phyloP scores from a whole-genome alignment of 1,140 invertebrate genomes.

The Chironomus tepperi region DNA sequence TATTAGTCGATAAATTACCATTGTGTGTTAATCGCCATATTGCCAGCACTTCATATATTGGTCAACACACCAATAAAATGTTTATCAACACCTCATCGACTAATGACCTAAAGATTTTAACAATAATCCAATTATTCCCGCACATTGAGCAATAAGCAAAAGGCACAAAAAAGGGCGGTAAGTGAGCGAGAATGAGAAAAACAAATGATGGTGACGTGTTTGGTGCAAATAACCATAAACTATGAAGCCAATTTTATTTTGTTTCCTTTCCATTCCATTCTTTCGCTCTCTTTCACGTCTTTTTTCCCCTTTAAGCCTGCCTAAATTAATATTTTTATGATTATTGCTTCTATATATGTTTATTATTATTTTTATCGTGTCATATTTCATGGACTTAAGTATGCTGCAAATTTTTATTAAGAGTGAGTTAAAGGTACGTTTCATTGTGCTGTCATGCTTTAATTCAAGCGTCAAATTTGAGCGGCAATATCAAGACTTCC shows the following conservation, averaged over 20 bases:
- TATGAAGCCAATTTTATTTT: conserved; percentile 18
- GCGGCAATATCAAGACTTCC: neutral
- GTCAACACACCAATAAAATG: neutral
- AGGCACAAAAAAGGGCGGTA: neutral
- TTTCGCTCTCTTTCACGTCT: neutral
- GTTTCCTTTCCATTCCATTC: neutral
- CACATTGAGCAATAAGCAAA: conserved; percentile 7
- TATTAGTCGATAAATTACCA: conserved; percentile 9
- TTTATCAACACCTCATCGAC: conserved; percentile 6
- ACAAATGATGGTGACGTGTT: neutral
- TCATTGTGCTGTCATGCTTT: too few relatives aligned
- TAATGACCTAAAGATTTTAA: conserved; percentile 8
- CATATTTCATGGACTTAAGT: conserved; percentile 23
- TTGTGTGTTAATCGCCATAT: conserved; percentile 12
- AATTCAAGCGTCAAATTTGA: neutral
- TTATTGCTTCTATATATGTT: conserved; percentile 19
- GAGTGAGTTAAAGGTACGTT: neutral
- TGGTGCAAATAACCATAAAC: conserved; percentile 16
- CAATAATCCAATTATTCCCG: conserved; percentile 8
- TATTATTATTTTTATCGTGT: conserved; percentile 22
- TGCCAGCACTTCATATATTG: conserved; percentile 6
- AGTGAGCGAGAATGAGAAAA: neutral
- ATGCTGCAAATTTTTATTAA: neutral
- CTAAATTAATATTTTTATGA: conserved; percentile 24
- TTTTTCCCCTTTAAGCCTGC: neutral